Evolutionary conservation across 1,140 invertebrate species (phyloP).

Genomic region (Meloidogyne chitwoodi): DNA sequence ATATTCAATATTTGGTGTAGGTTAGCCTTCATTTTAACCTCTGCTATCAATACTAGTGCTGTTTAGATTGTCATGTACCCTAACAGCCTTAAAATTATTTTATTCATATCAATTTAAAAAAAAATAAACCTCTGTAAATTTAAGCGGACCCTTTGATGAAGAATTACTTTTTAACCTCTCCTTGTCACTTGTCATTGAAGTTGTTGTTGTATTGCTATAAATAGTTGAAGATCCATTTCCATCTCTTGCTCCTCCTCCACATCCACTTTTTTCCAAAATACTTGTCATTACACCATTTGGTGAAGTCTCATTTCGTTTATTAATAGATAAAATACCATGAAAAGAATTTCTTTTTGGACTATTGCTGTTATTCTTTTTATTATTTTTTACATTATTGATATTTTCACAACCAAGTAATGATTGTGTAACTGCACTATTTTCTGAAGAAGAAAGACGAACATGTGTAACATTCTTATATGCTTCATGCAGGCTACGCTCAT

Average conservation of each 20-base stretch:
- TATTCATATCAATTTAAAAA: neutral
- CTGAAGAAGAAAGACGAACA: neutral
- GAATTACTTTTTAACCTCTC: neutral
- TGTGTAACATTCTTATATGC: neutral
- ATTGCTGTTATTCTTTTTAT: neutral
- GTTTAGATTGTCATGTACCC: slow-evolving; percentile 12
- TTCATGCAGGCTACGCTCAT: slow-evolving; percentile 22
- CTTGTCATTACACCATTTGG: slow-evolving; percentile 10
- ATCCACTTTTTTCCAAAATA: neutral
- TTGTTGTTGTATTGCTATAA: neutral
- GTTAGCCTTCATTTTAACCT: neutral
- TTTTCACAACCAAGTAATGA: neutral
- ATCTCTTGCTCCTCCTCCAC: neutral
- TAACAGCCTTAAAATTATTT: slow-evolving; percentile 2
- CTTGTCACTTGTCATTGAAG: neutral
- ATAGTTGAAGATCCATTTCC: neutral
- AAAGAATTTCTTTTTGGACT: neutral
- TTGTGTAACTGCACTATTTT: neutral
- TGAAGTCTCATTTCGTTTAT: neutral
- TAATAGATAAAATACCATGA: neutral
- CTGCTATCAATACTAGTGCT: neutral
- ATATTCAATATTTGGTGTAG: no score
- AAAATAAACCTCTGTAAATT: slow-evolving; percentile 20
- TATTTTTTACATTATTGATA: neutral
- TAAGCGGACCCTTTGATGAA: slow-evolving; percentile 5